A percentile compares a stretch with the other conserved stretches of the same genome.
Conservation (phyloP, 1,140 invertebrate genomes). For the Charaxes varanes region DNA sequence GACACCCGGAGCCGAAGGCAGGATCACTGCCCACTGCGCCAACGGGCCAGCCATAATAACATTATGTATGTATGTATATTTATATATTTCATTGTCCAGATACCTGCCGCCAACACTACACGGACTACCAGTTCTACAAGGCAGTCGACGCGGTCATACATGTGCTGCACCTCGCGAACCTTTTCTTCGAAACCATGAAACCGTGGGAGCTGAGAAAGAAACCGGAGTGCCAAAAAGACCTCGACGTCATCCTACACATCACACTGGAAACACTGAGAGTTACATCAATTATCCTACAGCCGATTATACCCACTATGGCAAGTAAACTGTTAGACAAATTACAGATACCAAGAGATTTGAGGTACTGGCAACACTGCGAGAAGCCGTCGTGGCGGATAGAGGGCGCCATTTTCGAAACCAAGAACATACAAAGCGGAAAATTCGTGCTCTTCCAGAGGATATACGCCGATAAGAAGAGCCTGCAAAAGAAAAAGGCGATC, state of each 20-base stretch:
- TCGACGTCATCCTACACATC: conserved; percentile 86
- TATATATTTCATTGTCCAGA: conserved; percentile 54
- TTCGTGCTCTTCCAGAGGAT: conserved; percentile 58
- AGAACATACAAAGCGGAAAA: conserved; percentile 50
- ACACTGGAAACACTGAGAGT: conserved; percentile 89
- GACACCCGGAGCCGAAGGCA: too few relatives aligned
- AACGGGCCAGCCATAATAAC: too few relatives aligned
- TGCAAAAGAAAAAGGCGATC: conserved; percentile 35
- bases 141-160: conserved; percentile 86
- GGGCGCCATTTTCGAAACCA: conserved; percentile 48
- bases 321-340: conserved; percentile 81
- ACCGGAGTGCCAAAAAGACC: conserved; percentile 61
- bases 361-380: conserved; percentile 47
- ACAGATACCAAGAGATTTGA: conserved; percentile 57
- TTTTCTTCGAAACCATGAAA: conserved; percentile 88
- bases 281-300: conserved; percentile 85
- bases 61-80: too few relatives aligned
- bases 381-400: conserved; percentile 43
- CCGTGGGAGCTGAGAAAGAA: conserved; percentile 88
- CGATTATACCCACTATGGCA: conserved; percentile 86
- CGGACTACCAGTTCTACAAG: conserved; percentile 88
- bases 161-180: conserved; percentile 85
- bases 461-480: conserved; percentile 44
- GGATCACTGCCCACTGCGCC: too few relatives aligned
- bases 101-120: conserved; percentile 80